Conservation (phyloP, 2,797 vertebrate genomes). For the Eleutherodactylus coqui region DNA sequence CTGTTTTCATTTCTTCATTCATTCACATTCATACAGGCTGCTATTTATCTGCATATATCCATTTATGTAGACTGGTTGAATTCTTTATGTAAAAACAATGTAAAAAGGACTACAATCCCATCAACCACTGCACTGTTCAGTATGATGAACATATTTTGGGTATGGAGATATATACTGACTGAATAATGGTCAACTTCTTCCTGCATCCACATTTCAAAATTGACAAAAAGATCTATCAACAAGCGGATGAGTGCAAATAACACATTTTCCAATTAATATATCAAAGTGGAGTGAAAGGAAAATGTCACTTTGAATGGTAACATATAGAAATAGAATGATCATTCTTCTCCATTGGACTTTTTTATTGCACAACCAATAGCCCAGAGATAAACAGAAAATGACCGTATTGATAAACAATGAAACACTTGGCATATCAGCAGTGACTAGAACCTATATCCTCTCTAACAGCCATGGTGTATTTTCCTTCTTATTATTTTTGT, state of each 20-base stretch:
- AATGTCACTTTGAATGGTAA: neutral
- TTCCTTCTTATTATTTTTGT: neutral
- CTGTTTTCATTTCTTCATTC: no score
- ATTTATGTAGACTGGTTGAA: neutral
- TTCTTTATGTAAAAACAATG: neutral
- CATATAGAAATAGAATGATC: neutral
- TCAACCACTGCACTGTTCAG: neutral
- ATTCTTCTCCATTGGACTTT: neutral
- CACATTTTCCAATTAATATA: slow-evolving; percentile 3
- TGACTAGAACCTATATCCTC: neutral
- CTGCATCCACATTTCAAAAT: neutral
- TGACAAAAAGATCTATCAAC: neutral
- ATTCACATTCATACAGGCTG: no score
- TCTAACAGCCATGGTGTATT: neutral
- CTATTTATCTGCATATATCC: neutral
- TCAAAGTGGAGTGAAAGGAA: neutral
- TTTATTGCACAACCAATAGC: neutral
- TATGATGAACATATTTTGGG: neutral
- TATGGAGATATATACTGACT: neutral
- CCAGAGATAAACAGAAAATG: neutral
- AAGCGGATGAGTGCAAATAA: neutral
- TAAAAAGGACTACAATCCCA: neutral
- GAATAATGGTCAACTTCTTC: neutral
- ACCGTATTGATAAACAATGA: neutral
- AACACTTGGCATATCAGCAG: neutral